Percentiles rank a stretch among this genome's conserved stretches.
Conservation (phyloP, 2,888 invertebrate genomes). For the Limulus polyphemus region DNA sequence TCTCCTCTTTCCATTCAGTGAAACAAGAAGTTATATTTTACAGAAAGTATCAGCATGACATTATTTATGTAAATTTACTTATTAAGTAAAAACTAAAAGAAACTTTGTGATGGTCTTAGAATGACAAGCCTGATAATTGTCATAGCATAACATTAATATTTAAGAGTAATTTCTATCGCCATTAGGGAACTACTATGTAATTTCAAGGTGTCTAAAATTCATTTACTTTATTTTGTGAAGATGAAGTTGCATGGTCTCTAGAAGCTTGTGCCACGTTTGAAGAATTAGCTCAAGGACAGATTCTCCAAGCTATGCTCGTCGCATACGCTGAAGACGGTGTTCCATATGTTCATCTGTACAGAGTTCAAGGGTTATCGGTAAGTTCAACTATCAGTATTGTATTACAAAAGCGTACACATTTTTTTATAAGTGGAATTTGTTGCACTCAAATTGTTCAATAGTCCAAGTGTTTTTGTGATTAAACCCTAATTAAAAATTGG, state of each 20-base stretch:
- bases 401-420: neutral
- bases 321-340: conserved; percentile 64
- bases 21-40: too few species aligned
- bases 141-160: conserved; percentile 5
- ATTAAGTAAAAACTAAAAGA: too few species aligned
- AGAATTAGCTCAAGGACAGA: conserved; percentile 63
- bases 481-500: neutral
- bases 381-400: conserved; percentile 7
- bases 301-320: conserved; percentile 77
- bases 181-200: too few species aligned
- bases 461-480: too few species aligned
- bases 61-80: too few species aligned
- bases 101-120: too few species aligned
- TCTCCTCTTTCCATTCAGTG: too few species aligned
- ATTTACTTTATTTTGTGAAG: conserved; percentile 20
- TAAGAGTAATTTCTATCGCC: too few species aligned
- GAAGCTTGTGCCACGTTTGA: conserved; percentile 66
- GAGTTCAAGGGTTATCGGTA: conserved; percentile 33
- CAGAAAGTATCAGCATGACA: too few species aligned
- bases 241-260: conserved; percentile 49
- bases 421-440: neutral
- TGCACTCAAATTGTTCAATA: too few species aligned
- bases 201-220: too few species aligned
- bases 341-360: conserved; percentile 70
- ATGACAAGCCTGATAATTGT: neutral